phyloP scores from a whole-genome alignment of 1,140 invertebrate species.

The Megalonaias nervosa region DNA sequence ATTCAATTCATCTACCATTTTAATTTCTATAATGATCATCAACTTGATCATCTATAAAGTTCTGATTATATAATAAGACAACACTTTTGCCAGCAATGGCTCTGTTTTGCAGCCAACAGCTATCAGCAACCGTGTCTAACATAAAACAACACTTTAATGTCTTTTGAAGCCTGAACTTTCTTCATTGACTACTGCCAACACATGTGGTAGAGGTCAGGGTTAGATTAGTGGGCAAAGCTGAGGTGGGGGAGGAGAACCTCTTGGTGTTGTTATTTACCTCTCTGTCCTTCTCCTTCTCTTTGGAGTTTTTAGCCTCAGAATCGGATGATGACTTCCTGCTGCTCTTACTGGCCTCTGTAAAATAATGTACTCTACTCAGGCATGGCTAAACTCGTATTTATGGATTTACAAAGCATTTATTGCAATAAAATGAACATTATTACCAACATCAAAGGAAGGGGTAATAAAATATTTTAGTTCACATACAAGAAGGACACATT shows the following conservation, averaged over 20 bases:
- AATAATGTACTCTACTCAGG: background rate
- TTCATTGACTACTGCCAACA: constrained; percentile 56
- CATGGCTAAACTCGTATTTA: too few relatives aligned
- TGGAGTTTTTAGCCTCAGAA: constrained; percentile 43
- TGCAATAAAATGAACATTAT: too few relatives aligned
- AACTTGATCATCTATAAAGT: too few relatives aligned
- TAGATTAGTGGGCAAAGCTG: background rate
- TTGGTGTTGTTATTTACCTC: constrained; percentile 48
- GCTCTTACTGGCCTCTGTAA: constrained; percentile 47
- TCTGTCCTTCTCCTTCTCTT: constrained; percentile 36
- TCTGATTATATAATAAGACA: too few relatives aligned
- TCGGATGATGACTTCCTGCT: constrained; percentile 44
- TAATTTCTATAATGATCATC: too few relatives aligned
- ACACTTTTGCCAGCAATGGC: too few relatives aligned
- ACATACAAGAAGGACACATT: too few relatives aligned
- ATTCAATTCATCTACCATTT: too few relatives aligned
- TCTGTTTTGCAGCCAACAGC: constrained; percentile 1
- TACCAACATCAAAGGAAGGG: background rate
- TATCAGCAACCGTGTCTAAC: too few relatives aligned
- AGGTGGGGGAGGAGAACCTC: constrained; percentile 19
- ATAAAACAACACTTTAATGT: too few relatives aligned
- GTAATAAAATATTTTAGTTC: too few relatives aligned
- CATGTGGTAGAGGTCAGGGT: constrained; percentile 11
- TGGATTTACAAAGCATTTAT: background rate
- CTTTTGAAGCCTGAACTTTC: constrained; percentile 45